Base-by-base conservation (phyloP, 2,113 vertebrate genomes). In the Numida meleagris region DNA sequence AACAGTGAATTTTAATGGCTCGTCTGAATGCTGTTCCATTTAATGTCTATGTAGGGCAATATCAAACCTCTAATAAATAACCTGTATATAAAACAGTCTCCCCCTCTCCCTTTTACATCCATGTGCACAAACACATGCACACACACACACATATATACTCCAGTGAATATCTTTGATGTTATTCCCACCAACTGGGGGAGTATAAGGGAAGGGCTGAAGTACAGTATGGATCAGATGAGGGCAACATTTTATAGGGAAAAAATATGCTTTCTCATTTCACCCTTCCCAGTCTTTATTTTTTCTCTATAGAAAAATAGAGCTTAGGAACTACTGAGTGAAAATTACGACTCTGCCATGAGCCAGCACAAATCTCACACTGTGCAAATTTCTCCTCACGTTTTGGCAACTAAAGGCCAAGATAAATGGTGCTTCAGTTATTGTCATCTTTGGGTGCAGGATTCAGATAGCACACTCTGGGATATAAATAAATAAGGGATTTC, bases 1-100 rank as follows among this genome's bases (percentile, higher is more conserved):
- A 85, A 87, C 84, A 71, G 95, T 40, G 84, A 90, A 95, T 90
- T 94, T 84, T 95, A 94, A 94, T 93, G 86, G 81, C 90, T 66
- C 12, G 12, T 93, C 86, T 72, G 79, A 94, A 93, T 84, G 87
- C 34, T 20, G 14, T 71, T 94, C 87, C 72, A 63, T 71, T 94
- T 94, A 87, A 82, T 89, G 92, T 94, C 94, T 94, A 65, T 65
- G 78, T 55, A 80, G 68, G 95, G 38, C 65, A 84, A 92, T 89
- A 94, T 71, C 65, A 91, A 94, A 87, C 15, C 70, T 71, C 77
- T 82, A 86, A 79, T 59, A 87, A 94, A 88, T 83, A 67, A 96
- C 82, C 91, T 50, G 34, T 34, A 38, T 46, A 86, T 88, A 82
- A 92, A 95, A 5, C 67, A 55, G 72, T 46, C 61, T 82, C 72